These are phyloP conservation scores for Cygnus olor DNA, from an alignment of 2,797 vertebrate species.

Conservation along the genomic window DNA sequence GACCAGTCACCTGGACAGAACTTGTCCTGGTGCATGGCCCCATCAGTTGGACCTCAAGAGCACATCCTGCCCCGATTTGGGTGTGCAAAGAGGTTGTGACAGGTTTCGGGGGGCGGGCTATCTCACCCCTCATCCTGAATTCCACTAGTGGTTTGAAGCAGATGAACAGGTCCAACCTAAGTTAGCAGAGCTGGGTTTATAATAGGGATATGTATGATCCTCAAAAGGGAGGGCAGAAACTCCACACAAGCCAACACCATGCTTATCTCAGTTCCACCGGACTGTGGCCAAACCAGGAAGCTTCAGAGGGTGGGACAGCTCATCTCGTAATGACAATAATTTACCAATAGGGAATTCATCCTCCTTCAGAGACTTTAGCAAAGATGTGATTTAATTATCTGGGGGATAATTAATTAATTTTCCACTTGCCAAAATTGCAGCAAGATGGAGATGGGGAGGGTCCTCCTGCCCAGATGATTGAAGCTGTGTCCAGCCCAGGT, in stretches of 20 bases:
- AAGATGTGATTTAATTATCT: too few relatives aligned
- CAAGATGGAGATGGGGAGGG: background rate
- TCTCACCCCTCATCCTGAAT: too few relatives aligned
- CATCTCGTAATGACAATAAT: background rate
- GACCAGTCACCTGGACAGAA: too few relatives aligned
- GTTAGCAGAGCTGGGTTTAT: accelerated
- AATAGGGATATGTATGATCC: too few relatives aligned
- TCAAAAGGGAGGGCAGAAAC: background rate
- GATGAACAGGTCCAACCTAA: accelerated
- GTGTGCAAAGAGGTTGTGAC: too few relatives aligned
- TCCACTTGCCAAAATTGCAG: background rate
- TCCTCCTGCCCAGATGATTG: too few relatives aligned
- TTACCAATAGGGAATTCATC: background rate
- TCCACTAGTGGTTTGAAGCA: too few relatives aligned
- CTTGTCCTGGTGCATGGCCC: too few relatives aligned
- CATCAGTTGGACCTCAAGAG: background rate
- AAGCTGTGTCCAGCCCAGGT: background rate
- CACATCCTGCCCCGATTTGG: background rate
- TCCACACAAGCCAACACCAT: background rate
- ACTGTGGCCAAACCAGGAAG: background rate
- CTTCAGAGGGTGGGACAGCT: background rate
- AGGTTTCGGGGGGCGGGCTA: background rate
- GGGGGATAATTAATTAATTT: background rate
- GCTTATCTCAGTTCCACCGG: background rate
- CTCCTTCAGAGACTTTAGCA: background rate